Percentiles rank a stretch among this genome's conserved stretches.
These are phyloP conservation scores for Neosilurus mollespiculum DNA, from an alignment of 2,797 vertebrate genomes.

Conservation along the genomic window DNA sequence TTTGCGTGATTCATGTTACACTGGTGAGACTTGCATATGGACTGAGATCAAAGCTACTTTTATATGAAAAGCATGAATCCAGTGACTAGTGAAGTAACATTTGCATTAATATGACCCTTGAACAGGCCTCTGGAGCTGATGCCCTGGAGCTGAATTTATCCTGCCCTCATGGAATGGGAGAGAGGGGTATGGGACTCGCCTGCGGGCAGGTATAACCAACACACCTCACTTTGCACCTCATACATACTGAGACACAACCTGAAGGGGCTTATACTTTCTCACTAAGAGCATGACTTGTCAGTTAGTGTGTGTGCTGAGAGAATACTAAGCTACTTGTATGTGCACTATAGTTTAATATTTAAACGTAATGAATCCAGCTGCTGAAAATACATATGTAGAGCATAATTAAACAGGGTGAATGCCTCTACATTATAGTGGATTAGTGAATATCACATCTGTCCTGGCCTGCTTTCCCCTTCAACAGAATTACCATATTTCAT, in stretches of 20 bases:
- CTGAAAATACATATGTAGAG: constrained; percentile 22
- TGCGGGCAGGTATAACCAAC: constrained; percentile 80
- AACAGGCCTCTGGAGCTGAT: constrained; percentile 79
- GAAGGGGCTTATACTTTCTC: constrained; percentile 46
- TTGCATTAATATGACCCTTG: constrained; percentile 48
- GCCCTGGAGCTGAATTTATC: constrained; percentile 85
- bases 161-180: constrained; percentile 86
- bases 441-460: constrained; percentile 5
- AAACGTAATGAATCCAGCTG: neutral
- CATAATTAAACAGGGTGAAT: neutral
- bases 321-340: constrained; percentile 19
- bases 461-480: neutral
- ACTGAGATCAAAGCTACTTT: neutral
- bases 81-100: constrained; percentile 43
- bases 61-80: constrained; percentile 17
- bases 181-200: constrained; percentile 87
- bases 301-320: constrained; percentile 18
- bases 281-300: constrained; percentile 15
- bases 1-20: constrained; percentile 30
- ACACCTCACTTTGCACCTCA: constrained; percentile 46
- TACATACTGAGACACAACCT: constrained; percentile 48
- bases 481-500: constrained; percentile 30
- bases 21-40: constrained; percentile 10
- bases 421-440: neutral
- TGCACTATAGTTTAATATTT: constrained; percentile 11